A percentile compares a stretch with the other conserved stretches of the same genome.
These are phyloP conservation scores for Chaunax sp. DNA, from an alignment of 2,797 vertebrate genomes.

Conservation along the genomic window DNA sequence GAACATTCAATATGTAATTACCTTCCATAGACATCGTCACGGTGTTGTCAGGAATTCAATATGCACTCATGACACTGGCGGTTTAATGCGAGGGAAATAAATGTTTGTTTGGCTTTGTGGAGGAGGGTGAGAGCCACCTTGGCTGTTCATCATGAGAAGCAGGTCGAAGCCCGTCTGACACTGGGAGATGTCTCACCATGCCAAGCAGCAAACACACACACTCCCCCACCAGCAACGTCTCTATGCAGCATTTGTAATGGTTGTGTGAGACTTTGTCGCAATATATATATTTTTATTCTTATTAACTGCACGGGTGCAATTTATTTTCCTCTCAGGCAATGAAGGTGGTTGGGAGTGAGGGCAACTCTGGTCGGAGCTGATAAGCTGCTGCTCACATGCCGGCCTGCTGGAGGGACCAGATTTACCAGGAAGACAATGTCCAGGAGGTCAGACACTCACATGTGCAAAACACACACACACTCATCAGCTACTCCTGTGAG, in stretches of 20 bases:
- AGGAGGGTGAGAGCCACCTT: slow-evolving; percentile 40
- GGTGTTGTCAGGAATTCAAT: slow-evolving; percentile 76
- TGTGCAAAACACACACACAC: slow-evolving; percentile 24
- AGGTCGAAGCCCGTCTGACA: slow-evolving; percentile 39
- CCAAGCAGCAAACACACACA: slow-evolving; percentile 63
- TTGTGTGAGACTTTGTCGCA: slow-evolving; percentile 88
- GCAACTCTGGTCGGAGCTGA: slow-evolving; percentile 92
- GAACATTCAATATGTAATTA: slow-evolving; percentile 85
- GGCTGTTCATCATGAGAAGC: slow-evolving; percentile 67
- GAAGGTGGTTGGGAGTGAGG: slow-evolving; percentile 81
- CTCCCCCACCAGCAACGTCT: slow-evolving; percentile 60
- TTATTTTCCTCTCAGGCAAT: slow-evolving; percentile 97
- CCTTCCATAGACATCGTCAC: slow-evolving; percentile 72
- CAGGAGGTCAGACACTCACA: slow-evolving; percentile 81
- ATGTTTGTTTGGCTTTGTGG: slow-evolving; percentile 72
- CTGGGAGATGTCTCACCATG: slow-evolving; percentile 53
- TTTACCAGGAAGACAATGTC: slow-evolving; percentile 94
- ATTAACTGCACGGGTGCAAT: slow-evolving; percentile 96
- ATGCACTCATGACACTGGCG: slow-evolving; percentile 70
- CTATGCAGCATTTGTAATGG: slow-evolving; percentile 84
- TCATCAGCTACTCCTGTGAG: slow-evolving; percentile 26
- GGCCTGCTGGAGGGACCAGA: slow-evolving; percentile 89
- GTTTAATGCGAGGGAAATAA: slow-evolving; percentile 71
- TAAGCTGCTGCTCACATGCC: slow-evolving; percentile 88
- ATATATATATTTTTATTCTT: slow-evolving; percentile 93